Percentiles rank a stretch among this genome's conserved stretches.
phyloP scores from a whole-genome alignment of 2,113 vertebrate species.

The Opisthocomus hoazin region DNA sequence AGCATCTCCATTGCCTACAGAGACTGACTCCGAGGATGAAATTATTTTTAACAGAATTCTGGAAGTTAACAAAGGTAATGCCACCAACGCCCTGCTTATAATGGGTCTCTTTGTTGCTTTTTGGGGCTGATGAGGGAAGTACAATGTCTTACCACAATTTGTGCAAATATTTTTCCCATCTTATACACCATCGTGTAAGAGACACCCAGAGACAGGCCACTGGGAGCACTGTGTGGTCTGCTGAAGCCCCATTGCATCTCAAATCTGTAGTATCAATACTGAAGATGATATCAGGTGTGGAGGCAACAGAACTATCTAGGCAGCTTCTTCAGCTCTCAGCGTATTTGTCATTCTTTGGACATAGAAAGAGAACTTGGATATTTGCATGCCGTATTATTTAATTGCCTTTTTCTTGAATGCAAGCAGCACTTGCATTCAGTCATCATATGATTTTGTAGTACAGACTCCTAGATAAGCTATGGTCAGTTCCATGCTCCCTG shows the following conservation, averaged over 20 bases:
- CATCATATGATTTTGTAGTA: background rate
- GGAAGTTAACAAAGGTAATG: conserved; percentile 47
- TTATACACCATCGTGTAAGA: background rate
- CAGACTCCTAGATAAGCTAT: background rate
- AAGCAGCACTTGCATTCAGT: fast-evolving
- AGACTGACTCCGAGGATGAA: background rate
- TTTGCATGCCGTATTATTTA: background rate
- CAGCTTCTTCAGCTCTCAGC: background rate
- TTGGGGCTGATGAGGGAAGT: background rate
- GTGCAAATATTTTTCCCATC: background rate
- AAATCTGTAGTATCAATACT: background rate
- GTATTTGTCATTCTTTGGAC: background rate
- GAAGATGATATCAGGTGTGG: background rate
- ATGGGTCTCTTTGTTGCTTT: background rate
- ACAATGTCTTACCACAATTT: background rate
- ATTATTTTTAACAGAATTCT: conserved; percentile 52
- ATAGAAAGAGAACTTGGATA: background rate
- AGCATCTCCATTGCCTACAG: conserved; percentile 12
- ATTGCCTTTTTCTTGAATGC: background rate
- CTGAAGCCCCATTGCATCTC: background rate
- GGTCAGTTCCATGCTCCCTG: background rate
- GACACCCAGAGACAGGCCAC: background rate
- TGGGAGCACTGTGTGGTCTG: background rate
- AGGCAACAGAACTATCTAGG: background rate
- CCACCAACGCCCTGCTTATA: background rate